phyloP scores from a whole-genome alignment of 23 tunicate genomes.

The Halocynthia roretzi region DNA sequence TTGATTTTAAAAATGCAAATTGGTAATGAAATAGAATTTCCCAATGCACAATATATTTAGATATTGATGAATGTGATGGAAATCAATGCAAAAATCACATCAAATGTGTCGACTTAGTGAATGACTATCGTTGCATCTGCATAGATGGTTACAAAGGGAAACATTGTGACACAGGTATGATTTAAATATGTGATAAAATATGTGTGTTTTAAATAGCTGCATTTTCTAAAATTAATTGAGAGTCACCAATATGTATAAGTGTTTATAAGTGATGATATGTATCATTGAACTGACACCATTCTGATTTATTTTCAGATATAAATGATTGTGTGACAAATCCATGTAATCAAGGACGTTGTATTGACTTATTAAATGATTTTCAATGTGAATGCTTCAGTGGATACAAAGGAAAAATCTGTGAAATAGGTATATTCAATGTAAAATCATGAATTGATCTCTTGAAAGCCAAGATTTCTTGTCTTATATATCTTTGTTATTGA shows the following conservation, averaged over 20 bases:
- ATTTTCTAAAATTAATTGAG: too few species aligned
- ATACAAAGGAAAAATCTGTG: conserved; percentile 5
- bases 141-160: background rate
- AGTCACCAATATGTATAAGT: too few species aligned
- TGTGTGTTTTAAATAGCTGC: too few species aligned
- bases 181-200: too few species aligned
- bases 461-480: too few species aligned
- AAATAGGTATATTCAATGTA: background rate
- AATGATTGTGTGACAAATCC: conserved; percentile 1
- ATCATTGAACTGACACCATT: background rate
- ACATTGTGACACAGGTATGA: background rate
- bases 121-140: background rate
- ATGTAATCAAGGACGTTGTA: background rate
- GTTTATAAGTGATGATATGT: background rate
- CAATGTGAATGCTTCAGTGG: background rate
- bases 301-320: background rate
- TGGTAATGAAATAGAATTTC: too few species aligned
- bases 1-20: too few species aligned
- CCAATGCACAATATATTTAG: background rate
- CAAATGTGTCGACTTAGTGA: background rate
- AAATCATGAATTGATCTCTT: too few species aligned
- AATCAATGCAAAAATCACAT: background rate
- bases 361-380: background rate
- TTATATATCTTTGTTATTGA: too few species aligned
- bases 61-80: background rate